phyloP scores from a whole-genome alignment of 2,888 invertebrate genomes.

The Drosophila lutescens region DNA sequence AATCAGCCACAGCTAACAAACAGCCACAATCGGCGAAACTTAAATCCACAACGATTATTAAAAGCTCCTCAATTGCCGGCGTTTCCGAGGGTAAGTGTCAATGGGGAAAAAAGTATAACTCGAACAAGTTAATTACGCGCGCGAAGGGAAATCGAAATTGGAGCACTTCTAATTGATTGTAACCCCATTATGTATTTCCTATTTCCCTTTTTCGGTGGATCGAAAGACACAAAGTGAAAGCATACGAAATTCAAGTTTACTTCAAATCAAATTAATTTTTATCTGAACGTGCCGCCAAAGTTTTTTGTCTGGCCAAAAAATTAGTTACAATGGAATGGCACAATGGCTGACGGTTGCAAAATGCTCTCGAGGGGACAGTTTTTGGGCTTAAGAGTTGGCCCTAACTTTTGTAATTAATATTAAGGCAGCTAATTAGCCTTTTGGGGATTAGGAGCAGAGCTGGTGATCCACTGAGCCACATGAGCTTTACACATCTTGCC shows the following conservation, averaged over 20 bases:
- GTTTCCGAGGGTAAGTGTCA: constrained; percentile 63
- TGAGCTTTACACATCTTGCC: constrained; percentile 19
- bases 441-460: constrained; percentile 19
- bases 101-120: neutral
- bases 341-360: constrained; percentile 22
- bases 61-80: constrained; percentile 34
- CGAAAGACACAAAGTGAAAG: constrained; percentile 54
- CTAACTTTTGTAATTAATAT: constrained; percentile 75
- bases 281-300: constrained; percentile 29
- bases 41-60: constrained; percentile 33
- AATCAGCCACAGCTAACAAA: constrained; percentile 31
- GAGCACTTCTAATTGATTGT: constrained; percentile 37
- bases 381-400: constrained; percentile 36
- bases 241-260: constrained; percentile 49
- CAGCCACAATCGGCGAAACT: constrained; percentile 35
- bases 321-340: constrained; percentile 4
- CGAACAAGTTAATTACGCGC: constrained; percentile 2
- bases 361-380: constrained; percentile 59
- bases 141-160: constrained; percentile 19
- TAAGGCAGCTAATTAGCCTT: constrained; percentile 65
- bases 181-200: constrained; percentile 44
- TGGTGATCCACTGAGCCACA: constrained; percentile 13
- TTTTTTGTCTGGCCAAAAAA: constrained; percentile 39
- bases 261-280: constrained; percentile 55
- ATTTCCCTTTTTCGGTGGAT: constrained; percentile 25